Evolutionary conservation across 2,797 vertebrate genomes (phyloP), one percentile per base, ranked within the genome.

Genomic region (Nasua narica): DNA sequence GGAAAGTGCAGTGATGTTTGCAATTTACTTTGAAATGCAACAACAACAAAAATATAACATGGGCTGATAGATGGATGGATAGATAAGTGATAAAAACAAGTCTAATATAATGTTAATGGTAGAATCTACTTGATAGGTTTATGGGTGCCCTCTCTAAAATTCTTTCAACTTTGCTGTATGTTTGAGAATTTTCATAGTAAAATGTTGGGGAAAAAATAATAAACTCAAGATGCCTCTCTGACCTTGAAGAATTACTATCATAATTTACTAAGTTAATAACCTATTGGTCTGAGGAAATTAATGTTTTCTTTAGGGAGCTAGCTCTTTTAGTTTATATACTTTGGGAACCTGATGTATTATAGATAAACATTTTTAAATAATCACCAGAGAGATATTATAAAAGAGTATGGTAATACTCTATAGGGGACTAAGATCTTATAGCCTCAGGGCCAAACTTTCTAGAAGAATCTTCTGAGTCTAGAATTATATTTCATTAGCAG

Each of bases 121-220:
- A 92, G 60, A 88, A 56, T 83, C 56, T 86, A 87, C 29, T 65
- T 87, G 69, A 65, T 90, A 92, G 32, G 12, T 85, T 65, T 77
- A 86, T 90, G 60, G 13, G 1, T 86, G 69, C 48, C 96, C 16
- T 69, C 74, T 93, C 40, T 92, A 89, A 95, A 92, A 76, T 54
- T 69, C 29, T 96, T 72, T 77, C 54, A 93, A 84, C 16, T 81
- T 94, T 72, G 35, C 67, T 90, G 2, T 76, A n/a, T 60, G 29
- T 62, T 95, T 93, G 81, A 91, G 89, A 87, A 48, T 86, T 89
- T 83, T 86, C 70, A 32, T 91, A 93, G 95, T 92, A 87, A 94
- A 92, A 87, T 58, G 11, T 35, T 83, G 50, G 29, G 23, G 6
- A 7, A 21, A 87, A 87, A 77, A n/a, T 32, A 58, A 21, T 74